phyloP scores from a whole-genome alignment of 2,113 vertebrate genomes.

The Thinocorus orbignyianus region DNA sequence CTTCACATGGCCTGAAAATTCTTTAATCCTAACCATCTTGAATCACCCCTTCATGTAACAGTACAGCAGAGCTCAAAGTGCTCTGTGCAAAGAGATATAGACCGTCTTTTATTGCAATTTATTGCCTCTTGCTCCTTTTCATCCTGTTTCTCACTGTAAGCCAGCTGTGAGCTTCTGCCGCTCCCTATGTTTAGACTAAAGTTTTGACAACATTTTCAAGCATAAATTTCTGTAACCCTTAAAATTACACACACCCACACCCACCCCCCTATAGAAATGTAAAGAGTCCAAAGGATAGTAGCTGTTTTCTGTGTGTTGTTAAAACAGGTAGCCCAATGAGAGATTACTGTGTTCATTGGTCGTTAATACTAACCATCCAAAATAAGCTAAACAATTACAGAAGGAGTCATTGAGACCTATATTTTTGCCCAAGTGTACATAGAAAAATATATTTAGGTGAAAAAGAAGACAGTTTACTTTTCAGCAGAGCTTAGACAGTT shows the following conservation, averaged over 20 bases:
- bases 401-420: neutral
- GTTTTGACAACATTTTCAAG: neutral
- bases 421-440: neutral
- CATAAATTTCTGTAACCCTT: neutral
- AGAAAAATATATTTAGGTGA: neutral
- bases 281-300: neutral
- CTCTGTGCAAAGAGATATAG: neutral
- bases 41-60: neutral
- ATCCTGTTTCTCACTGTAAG: neutral
- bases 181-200: neutral
- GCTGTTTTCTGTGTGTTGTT: neutral
- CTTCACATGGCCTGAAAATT: neutral
- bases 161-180: neutral
- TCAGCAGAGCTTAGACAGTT: neutral
- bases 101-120: neutral
- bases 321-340: neutral
- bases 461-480: neutral
- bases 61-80: neutral
- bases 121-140: neutral
- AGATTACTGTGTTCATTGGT: neutral
- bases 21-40: neutral
- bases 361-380: neutral
- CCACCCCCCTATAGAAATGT: neutral
- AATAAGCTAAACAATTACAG: neutral
- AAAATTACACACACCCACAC: neutral